phyloP scores from a whole-genome alignment of 2,888 invertebrate genomes.

The Brachyptera putata region DNA sequence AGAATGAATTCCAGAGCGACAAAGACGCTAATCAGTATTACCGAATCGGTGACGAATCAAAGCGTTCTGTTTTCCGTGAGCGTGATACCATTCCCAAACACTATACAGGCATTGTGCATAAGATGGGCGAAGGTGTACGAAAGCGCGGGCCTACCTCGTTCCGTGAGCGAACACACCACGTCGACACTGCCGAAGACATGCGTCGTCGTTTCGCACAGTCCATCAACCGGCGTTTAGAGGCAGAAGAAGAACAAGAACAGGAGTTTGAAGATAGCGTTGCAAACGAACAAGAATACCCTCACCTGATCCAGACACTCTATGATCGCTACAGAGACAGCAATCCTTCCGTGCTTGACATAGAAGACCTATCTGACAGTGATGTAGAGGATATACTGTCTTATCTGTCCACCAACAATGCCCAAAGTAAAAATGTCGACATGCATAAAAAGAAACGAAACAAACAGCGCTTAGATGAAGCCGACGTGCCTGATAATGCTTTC shows the following conservation, averaged over 20 bases:
- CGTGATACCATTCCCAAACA: constrained; percentile 25
- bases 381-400: constrained; percentile 36
- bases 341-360: constrained; percentile 36
- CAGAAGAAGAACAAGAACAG: constrained; percentile 39
- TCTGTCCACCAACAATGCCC: constrained; percentile 24
- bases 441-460: constrained; percentile 25
- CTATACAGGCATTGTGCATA: not conserved
- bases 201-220: constrained; percentile 41
- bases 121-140: constrained; percentile 35
- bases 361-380: constrained; percentile 36
- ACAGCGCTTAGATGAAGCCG: constrained; percentile 27
- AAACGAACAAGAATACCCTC: constrained; percentile 48
- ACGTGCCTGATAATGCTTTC: constrained; percentile 25
- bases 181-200: constrained; percentile 51
- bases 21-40: constrained; percentile 14
- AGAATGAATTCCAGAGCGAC: constrained; percentile 25
- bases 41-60: constrained; percentile 24
- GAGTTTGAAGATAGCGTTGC: constrained; percentile 39
- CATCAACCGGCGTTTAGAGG: constrained; percentile 35
- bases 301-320: constrained; percentile 54
- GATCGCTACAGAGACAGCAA: constrained; percentile 53
- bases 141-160: constrained; percentile 48
- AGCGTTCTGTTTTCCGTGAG: constrained; percentile 39
- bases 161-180: constrained; percentile 46
- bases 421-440: constrained; percentile 14